Base-by-base conservation (phyloP, 1,140 invertebrate species). In the Bombus ignitus region DNA sequence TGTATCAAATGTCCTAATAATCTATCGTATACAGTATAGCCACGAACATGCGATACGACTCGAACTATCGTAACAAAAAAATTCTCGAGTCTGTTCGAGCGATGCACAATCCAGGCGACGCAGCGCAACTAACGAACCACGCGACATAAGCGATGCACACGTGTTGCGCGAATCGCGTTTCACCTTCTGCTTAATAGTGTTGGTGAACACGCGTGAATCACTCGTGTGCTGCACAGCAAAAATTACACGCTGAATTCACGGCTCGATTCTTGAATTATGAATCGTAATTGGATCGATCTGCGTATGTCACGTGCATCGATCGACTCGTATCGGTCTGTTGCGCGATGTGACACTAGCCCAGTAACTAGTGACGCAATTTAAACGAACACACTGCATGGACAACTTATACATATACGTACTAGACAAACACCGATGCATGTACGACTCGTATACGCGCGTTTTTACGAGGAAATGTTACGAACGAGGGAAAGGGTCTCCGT, bases 201-300 rank as follows among this genome's bases (percentile, higher is more conserved):
- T 13, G 22, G 13, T 0, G 28, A 3, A 70, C 83, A 71, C 39
- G 77, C 47, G 77, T 72, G 47, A 35, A 3, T 9, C 39, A 53
- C 13, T 62, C 83, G 44, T 5, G 10, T 35, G 42, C 22, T 18
- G 32, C 9, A 35, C 18, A 1, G 32, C 6, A 37, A 81, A 62
- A 62, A 71, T 65, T 53, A 62, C 25, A 25, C 75, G 53, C 13
- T 44, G 57, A 73, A 59, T 73, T 81, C 15, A 35, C 66, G 62
- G 18, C 9, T 32, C 18, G 73, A 39, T 84, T 80, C 70, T 59
- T 44, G 22, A 71, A 78, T 83, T 59, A 59, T 59, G 37, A 78
- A 44, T 71, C 65, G 82, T 75, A 70, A 78, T 84, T 84, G 59
- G 37, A 84, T 84, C 75, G 82, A 84, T 70, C 47, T n/a, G 65